Percentiles rank a stretch among this genome's conserved stretches.
Conservation (phyloP, 2,797 vertebrate species). For the Coreius guichenoti region DNA sequence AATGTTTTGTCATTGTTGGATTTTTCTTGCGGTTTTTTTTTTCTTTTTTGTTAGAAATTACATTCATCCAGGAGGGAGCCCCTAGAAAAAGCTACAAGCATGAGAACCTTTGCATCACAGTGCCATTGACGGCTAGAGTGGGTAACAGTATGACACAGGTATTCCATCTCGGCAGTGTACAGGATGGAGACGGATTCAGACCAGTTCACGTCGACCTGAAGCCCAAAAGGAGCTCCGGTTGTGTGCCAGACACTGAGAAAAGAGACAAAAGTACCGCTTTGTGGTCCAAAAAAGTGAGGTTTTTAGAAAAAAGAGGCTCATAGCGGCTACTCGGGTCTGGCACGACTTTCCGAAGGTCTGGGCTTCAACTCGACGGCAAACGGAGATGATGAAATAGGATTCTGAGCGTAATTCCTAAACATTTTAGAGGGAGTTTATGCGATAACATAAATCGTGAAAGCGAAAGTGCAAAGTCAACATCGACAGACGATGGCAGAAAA, state of each 20-base stretch:
- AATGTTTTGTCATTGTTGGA: slow-evolving; percentile 69
- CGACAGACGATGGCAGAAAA: slow-evolving; percentile 60
- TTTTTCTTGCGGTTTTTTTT: slow-evolving; percentile 69
- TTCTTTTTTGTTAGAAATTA: slow-evolving; percentile 71
- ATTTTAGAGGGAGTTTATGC: slow-evolving; percentile 66
- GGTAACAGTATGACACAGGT: slow-evolving; percentile 36
- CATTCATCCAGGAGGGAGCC: slow-evolving; percentile 61
- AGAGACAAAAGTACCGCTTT: slow-evolving; percentile 63
- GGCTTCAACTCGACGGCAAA: slow-evolving; percentile 63
- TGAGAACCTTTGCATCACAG: slow-evolving; percentile 49
- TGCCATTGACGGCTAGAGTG: slow-evolving; percentile 10
- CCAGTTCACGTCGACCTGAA: slow-evolving; percentile 49
- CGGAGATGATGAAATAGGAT: slow-evolving; percentile 52
- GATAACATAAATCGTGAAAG: slow-evolving; percentile 74
- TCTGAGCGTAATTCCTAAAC: slow-evolving; percentile 60
- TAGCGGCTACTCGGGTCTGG: slow-evolving; percentile 65
- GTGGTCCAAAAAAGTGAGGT: slow-evolving; percentile 71
- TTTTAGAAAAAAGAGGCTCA: slow-evolving; percentile 68
- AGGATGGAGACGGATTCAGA: not conserved
- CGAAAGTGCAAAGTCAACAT: slow-evolving; percentile 83
- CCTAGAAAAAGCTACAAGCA: slow-evolving; percentile 45
- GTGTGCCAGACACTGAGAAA: slow-evolving; percentile 28
- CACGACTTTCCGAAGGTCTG: slow-evolving; percentile 56
- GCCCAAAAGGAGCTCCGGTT: slow-evolving; percentile 44
- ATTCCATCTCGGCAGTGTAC: slow-evolving; percentile 12